These are phyloP conservation scores for Drosophila obscura DNA, from an alignment of 1,140 invertebrate genomes.

Conservation along the genomic window DNA sequence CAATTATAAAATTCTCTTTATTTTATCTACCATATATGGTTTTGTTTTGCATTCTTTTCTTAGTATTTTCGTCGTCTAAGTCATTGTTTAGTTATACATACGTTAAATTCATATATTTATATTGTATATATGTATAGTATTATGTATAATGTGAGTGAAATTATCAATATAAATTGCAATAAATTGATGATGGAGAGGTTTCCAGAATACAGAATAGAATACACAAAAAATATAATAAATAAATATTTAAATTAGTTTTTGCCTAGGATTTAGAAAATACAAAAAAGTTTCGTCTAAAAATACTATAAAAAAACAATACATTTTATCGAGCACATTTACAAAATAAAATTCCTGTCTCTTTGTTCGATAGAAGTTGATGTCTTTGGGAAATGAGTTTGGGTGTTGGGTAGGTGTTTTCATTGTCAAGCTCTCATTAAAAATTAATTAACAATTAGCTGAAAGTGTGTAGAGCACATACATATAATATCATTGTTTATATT, in stretches of 20 bases:
- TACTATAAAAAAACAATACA: constrained; percentile 50
- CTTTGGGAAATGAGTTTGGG: constrained; percentile 38
- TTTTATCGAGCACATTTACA: constrained; percentile 62
- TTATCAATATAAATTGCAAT: constrained; percentile 68
- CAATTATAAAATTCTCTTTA: constrained; percentile 69
- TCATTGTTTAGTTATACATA: constrained; percentile 69
- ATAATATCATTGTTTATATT: constrained; percentile 56
- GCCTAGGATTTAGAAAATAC: constrained; percentile 46
- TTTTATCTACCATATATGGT: constrained; percentile 48
- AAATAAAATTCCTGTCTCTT: constrained; percentile 31
- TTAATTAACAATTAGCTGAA: constrained; percentile 78
- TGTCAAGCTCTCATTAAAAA: constrained; percentile 76
- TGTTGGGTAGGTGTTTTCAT: constrained; percentile 49
- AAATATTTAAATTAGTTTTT: constrained; percentile 28
- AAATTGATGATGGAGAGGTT: constrained; percentile 31
- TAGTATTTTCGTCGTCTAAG: constrained; percentile 76
- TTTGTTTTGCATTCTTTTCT: constrained; percentile 9
- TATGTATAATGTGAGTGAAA: constrained; percentile 49
- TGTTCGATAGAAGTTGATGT: constrained; percentile 45
- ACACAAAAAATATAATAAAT: constrained; percentile 47
- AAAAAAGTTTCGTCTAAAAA: constrained; percentile 51
- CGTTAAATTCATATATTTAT: constrained; percentile 45
- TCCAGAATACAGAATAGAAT: constrained; percentile 11
- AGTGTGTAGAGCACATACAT: constrained; percentile 61
- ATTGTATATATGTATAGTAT: constrained; percentile 24